Base-by-base conservation (phyloP, 2,888 invertebrate species). In the Pharmacophagus antenor region DNA sequence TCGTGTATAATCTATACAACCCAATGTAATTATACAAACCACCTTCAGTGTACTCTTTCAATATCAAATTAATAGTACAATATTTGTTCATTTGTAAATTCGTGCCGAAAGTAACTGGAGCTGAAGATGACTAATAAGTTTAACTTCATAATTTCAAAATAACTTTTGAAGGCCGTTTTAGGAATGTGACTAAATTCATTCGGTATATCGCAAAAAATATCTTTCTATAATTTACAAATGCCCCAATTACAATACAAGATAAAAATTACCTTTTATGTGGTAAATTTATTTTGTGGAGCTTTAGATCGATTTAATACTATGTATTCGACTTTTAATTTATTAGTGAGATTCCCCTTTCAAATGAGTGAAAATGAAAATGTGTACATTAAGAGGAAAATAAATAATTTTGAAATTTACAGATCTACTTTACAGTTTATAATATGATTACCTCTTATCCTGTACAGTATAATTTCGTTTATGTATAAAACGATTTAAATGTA, bases 21-120 rank as follows among this genome's bases (percentile, higher is more conserved):
- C 88, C 85, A 86, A 85, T 77, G 81, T 81, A 86, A 88, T 88
- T 85, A 85, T 88, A 89, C 86, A 88, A 88, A 88, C 87, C 88
- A 84, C 75, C 73, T 81, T 79, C 75, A 76, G 73, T 88, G 85
- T 87, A 86, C 86, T 86, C 84, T 76, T 76, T 74, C 66, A 67
- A 65, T 66, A 61, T 84, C 85, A 73, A 81, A 81, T 80, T 83
- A 82, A 81, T 18, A 82, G 82, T 82, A 84, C 75, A 77, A 79
- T 74, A 70, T 84, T 88, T 87, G 85, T 85, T 86, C 86, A 81
- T 78, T 76, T 79, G 75, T 73, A 77, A 77, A 69, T 73, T 71
- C 70, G 72, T n/a, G n/a, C n/a, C n/a, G n/a, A n/a, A n/a, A n/a
- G n/a, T n/a, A n/a, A n/a, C n/a, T n/a, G n/a, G n/a, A n/a, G 69